Conservation (phyloP, 1,140 invertebrate genomes). For the Araneus ventricosus region DNA sequence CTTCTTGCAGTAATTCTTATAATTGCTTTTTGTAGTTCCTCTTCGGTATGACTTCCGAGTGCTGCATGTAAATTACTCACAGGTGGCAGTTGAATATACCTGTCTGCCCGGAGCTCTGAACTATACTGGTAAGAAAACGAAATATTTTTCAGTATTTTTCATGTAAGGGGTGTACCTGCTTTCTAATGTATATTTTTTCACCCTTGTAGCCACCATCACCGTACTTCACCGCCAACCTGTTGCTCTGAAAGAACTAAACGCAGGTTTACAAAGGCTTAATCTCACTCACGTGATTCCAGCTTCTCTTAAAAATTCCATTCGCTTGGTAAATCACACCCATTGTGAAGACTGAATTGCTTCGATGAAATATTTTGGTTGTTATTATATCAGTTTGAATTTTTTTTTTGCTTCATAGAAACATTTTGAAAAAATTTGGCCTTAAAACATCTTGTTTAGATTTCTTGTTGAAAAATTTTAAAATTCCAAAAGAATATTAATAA, state of each 20-base stretch:
- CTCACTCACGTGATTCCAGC: neutral
- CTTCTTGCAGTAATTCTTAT: neutral
- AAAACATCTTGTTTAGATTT: neutral
- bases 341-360: neutral
- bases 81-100: slow-evolving; percentile 49
- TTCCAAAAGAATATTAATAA: too few relatives aligned
- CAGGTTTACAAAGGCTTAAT: neutral
- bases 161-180: neutral
- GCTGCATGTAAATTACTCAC: neutral
- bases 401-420: neutral
- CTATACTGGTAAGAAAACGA: neutral
- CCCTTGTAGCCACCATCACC: slow-evolving; percentile 22
- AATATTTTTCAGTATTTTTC: neutral
- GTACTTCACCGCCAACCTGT: slow-evolving; percentile 19
- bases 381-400: neutral
- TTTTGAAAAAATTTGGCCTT: too few relatives aligned
- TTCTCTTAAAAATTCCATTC: neutral
- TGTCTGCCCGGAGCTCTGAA: neutral
- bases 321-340: slow-evolving; percentile 7
- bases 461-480: neutral
- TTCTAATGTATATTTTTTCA: neutral
- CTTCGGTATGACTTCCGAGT: neutral
- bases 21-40: slow-evolving; percentile 16
- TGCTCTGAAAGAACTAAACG: neutral
- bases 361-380: too few relatives aligned